Base-by-base conservation (phyloP, 1,140 invertebrate genomes). In the Chymomyza costata region DNA sequence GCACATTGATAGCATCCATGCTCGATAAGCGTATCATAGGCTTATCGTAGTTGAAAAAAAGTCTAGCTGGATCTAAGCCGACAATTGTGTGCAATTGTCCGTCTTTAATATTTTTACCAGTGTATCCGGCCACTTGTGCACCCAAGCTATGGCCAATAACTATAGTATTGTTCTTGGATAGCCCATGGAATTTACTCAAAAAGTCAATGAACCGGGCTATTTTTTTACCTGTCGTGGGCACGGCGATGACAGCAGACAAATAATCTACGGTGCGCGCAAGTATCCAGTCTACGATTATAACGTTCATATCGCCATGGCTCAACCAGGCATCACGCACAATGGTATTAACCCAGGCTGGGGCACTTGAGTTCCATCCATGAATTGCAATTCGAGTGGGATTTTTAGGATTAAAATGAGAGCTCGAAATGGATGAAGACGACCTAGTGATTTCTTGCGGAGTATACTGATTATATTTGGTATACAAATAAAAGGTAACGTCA, bases 231-330 rank as follows among this genome's bases (percentile, higher is more conserved):
- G 90, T 87, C 6, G 64, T 53, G 8, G 86, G 69, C 0, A 90
- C 88, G n/a, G 86, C 86, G 2, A 47, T 28, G 1, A 85, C 85
- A 1, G 90, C 86, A 8, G 78, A 86, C 1, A 85, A 46, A 49
- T 90, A 90, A 51, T 61, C 38, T 81, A 83, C 10, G 59, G 84
- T 21, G 40, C 62, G 17, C 84, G 85, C 45, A 86, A 85, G 21
- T 87, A 65, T 62, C 88, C 89, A 90, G 53, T 90, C 88, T 0
- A 90, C 85, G 1, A 87, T 78, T 17, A 91, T 89, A n/a, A 91
- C 86, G 56, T 91, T 91, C 35, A 83, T 85, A 39, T 90, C 86
- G 6, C 78, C 84, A 2, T 74, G 78, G 0, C 55, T 61, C 2
- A 89, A 80, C 68, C 86, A 88, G 6, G 86, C 88, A 56, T 83